Base-by-base conservation (phyloP, 2,888 invertebrate species). In the Eupeodes luniger region DNA sequence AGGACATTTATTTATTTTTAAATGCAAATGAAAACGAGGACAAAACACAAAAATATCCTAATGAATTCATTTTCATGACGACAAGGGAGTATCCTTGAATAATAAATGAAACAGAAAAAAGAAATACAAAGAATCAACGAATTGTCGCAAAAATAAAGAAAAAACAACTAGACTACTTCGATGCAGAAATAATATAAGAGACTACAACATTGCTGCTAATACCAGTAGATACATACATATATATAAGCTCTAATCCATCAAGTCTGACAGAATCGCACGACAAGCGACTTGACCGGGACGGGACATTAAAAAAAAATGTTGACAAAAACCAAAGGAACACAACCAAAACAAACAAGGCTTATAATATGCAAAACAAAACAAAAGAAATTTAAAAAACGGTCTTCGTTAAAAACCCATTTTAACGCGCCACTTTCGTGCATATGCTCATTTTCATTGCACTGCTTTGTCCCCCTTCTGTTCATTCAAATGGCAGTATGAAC, bases 361-460 rank as follows among this genome's bases (percentile, higher is more conserved):
- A 64, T 6, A 44, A 1, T 19, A 19, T 27, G 4, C 10, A 55
- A 40, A 16, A 7, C 5, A 19, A 16, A 47, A 72, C 19, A 55
- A 59, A 49, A 81, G 19, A 2, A 27, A 1, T 3, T 27, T 27
- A 77, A 76, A 76, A 77, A 81, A 88, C 27, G 27, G 74, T 85
- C 85, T 88, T 88, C 85, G 88, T 88, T 88, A 88, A 88, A 88
- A 85, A 85, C 85, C 85, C 81, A 88, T 88, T 88, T 88, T 88
- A 85, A 85, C 88, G 88, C 88, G 88, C 85, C 88, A 88, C 88
- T 88, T 88, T 88, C 88, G 81, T 88, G 88, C 88, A 88, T 88
- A 88, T 88, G 88, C 85, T 88, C 88, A 85, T 88, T 88, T 88
- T 88, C 85, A 88, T 88, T 85, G 85, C 88, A 11, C 1, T 66